Percentiles rank a stretch among this genome's conserved stretches.
Evolutionary conservation across 2,113 vertebrate species (phyloP).

Genomic region (Megaceryle torquata): DNA sequence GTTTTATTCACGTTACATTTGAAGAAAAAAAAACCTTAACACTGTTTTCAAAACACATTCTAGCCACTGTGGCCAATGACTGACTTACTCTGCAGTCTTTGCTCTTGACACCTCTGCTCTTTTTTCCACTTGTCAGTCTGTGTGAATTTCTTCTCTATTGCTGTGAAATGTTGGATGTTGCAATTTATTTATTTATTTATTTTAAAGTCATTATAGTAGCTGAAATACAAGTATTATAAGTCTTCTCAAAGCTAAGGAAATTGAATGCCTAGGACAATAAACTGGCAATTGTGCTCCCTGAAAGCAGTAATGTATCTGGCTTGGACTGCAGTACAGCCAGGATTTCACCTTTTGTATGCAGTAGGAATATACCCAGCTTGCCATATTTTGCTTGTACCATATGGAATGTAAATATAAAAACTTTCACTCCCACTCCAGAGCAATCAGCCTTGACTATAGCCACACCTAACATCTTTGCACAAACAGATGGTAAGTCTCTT

Average conservation of each 20-base stretch:
- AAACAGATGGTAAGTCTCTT: slow-evolving; percentile 37
- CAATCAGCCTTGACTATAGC: background rate
- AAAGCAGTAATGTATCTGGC: background rate
- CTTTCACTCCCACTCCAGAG: background rate
- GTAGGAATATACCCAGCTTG: background rate
- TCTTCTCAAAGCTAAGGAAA: background rate
- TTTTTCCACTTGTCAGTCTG: background rate
- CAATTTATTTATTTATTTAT: too few relatives aligned
- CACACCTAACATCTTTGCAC: slow-evolving; percentile 26
- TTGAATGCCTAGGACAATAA: background rate
- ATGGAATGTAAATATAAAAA: slow-evolving; percentile 5
- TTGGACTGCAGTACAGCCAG: background rate
- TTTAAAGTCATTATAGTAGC: background rate
- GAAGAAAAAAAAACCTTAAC: background rate
- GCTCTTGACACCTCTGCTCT: background rate
- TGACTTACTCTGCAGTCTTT: background rate
- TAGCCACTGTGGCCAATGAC: background rate
- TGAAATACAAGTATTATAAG: background rate
- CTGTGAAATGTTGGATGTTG: background rate
- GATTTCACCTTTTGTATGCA: background rate
- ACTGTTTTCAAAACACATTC: background rate
- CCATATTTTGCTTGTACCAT: background rate
- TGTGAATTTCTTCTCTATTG: background rate
- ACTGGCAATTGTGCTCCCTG: background rate
- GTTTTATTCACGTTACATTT: background rate